A percentile compares a stretch with the other conserved stretches of the same genome.
phyloP scores from a whole-genome alignment of 2,797 vertebrate genomes.

The Micromesistius poutassou region DNA sequence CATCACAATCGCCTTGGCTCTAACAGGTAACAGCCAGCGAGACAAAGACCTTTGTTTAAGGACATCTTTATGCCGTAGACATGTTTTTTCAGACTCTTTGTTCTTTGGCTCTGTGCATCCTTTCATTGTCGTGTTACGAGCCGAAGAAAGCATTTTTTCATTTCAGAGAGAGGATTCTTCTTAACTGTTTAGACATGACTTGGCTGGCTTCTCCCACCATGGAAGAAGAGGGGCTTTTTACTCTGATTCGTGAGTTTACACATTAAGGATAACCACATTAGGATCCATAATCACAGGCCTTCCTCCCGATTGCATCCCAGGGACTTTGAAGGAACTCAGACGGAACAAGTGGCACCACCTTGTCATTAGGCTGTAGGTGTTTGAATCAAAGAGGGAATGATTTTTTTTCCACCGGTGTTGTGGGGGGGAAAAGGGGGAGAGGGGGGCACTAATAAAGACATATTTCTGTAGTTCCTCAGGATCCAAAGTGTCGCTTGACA shows the following conservation, averaged over 20 bases:
- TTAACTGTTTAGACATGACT: neutral
- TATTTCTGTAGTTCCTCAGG: slow-evolving; percentile 46
- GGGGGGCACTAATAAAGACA: slow-evolving; percentile 35
- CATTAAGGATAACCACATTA: slow-evolving; percentile 50
- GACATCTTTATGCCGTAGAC: neutral
- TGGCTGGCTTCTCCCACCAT: neutral
- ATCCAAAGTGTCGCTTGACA: slow-evolving; percentile 42
- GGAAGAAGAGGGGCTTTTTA: neutral
- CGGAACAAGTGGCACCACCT: slow-evolving; percentile 34
- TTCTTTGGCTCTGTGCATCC: neutral
- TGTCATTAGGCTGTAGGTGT: slow-evolving; percentile 53
- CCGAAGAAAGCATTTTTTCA: neutral
- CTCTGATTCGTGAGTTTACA: neutral
- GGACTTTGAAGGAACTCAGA: neutral
- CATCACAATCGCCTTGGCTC: neutral
- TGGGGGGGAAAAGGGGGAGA: slow-evolving; percentile 37
- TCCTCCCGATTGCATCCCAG: slow-evolving; percentile 24
- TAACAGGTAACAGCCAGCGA: neutral
- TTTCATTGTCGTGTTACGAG: neutral
- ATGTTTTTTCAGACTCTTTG: neutral
- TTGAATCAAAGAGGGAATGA: slow-evolving; percentile 46
- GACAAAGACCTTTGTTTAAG: neutral
- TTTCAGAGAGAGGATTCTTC: neutral
- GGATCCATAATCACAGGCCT: slow-evolving; percentile 38
- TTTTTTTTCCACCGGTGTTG: slow-evolving; percentile 47